phyloP scores from a whole-genome alignment of 2,888 invertebrate genomes.

The Sphaeridia pumilis region DNA sequence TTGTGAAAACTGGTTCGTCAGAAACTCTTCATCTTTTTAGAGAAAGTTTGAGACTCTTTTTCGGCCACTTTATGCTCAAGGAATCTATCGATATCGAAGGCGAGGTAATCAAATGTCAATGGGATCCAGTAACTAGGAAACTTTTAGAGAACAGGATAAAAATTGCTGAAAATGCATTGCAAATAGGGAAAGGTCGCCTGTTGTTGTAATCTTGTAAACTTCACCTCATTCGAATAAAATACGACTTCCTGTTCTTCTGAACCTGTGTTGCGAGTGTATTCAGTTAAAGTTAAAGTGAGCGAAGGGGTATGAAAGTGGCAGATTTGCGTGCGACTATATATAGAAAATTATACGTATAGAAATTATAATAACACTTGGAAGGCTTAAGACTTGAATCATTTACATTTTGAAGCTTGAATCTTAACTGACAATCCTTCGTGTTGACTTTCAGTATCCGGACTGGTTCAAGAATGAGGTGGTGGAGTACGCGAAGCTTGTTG shows the following conservation, averaged over 20 bases:
- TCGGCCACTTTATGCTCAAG: slow-evolving; percentile 69
- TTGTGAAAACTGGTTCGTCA: slow-evolving; percentile 58
- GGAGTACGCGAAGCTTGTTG: slow-evolving; percentile 32
- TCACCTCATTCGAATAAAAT: no score
- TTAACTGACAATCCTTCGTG: neutral
- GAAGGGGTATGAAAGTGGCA: no score
- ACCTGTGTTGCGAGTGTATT: no score
- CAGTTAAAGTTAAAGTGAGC: no score
- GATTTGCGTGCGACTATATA: no score
- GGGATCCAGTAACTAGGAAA: slow-evolving; percentile 44
- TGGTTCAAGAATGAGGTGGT: slow-evolving; percentile 37
- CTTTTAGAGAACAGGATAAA: slow-evolving; percentile 46
- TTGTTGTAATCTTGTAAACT: slow-evolving; percentile 39
- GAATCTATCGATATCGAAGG: slow-evolving; percentile 21
- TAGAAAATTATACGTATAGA: no score
- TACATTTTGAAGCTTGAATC: neutral
- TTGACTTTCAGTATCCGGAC: slow-evolving; percentile 34
- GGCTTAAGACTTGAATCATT: no score
- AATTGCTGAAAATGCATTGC: slow-evolving; percentile 55
- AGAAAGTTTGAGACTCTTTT: slow-evolving; percentile 70
- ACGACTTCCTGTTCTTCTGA: no score
- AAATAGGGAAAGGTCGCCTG: slow-evolving; percentile 40
- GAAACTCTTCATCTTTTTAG: slow-evolving; percentile 66
- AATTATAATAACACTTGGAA: no score
- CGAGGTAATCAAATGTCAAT: slow-evolving; percentile 39